Conservation (phyloP, 2,888 invertebrate genomes). For the Euclidia mi region DNA sequence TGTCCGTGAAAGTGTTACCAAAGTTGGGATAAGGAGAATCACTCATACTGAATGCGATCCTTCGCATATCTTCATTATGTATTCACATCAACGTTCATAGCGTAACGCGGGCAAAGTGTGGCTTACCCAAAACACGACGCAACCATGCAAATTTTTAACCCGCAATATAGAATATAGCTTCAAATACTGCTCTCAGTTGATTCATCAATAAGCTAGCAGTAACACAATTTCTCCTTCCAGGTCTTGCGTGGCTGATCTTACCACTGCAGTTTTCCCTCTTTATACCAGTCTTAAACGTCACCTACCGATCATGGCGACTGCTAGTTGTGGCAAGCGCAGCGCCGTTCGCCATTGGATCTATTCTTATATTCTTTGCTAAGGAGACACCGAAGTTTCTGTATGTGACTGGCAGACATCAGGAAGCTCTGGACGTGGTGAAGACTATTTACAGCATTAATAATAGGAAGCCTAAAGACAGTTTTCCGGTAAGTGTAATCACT, state of each 20-base stretch:
- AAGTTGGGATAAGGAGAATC: too few species aligned
- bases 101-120: too few species aligned
- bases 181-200: too few species aligned
- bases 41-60: too few species aligned
- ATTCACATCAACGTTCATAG: too few species aligned
- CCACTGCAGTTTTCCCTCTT: conserved; percentile 87
- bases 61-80: too few species aligned
- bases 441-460: conserved; percentile 76
- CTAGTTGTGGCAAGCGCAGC: conserved; percentile 91
- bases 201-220: background rate
- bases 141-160: too few species aligned
- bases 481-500: conserved; percentile 66
- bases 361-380: conserved; percentile 91
- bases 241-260: conserved; percentile 92
- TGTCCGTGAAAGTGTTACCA: too few species aligned
- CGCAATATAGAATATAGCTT: too few species aligned
- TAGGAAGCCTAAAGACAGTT: conserved; percentile 65
- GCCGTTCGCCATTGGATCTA: conserved; percentile 91
- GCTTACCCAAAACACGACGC: too few species aligned
- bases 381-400: conserved; percentile 95
- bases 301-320: conserved; percentile 93
- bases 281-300: conserved; percentile 83
- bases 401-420: conserved; percentile 89
- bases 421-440: conserved; percentile 87
- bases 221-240: conserved; percentile 75